Conservation (phyloP, 2,797 vertebrate genomes). For the Triplophysa yarkandensis region DNA sequence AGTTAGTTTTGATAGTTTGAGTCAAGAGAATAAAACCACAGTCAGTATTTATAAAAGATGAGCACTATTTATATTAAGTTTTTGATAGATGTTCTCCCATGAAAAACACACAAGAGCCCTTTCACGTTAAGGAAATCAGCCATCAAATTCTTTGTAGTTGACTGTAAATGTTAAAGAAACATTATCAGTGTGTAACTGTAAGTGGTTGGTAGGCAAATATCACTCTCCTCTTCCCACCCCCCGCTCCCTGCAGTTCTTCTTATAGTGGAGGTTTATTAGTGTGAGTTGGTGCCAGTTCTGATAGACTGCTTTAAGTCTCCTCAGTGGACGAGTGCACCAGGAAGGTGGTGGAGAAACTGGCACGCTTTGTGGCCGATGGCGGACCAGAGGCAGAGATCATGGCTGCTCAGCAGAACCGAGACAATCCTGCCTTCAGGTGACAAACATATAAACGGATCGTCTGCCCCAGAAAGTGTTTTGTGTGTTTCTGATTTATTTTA, state of each 20-base stretch:
- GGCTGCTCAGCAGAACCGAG: constrained; percentile 85
- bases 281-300: constrained; percentile 93
- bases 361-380: constrained; percentile 90
- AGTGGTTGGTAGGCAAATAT: constrained; percentile 37
- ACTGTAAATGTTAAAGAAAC: background rate
- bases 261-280: constrained; percentile 86
- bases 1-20: too few species aligned
- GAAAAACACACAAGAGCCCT: background rate
- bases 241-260: constrained; percentile 75
- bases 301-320: constrained; percentile 99
- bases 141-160: background rate
- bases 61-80: background rate
- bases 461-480: background rate
- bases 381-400: constrained; percentile 93
- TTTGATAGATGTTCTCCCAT: background rate
- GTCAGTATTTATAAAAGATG: background rate
- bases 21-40: background rate
- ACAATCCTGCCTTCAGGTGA: constrained; percentile 86
- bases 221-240: constrained; percentile 69
- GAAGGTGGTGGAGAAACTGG: constrained; percentile 89
- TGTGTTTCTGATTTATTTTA: too few species aligned
- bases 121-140: background rate
- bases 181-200: background rate
- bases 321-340: constrained; percentile 91
- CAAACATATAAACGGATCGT: too few species aligned